Conservation (phyloP, 2,888 invertebrate species). For the Helicoverpa assulta region DNA sequence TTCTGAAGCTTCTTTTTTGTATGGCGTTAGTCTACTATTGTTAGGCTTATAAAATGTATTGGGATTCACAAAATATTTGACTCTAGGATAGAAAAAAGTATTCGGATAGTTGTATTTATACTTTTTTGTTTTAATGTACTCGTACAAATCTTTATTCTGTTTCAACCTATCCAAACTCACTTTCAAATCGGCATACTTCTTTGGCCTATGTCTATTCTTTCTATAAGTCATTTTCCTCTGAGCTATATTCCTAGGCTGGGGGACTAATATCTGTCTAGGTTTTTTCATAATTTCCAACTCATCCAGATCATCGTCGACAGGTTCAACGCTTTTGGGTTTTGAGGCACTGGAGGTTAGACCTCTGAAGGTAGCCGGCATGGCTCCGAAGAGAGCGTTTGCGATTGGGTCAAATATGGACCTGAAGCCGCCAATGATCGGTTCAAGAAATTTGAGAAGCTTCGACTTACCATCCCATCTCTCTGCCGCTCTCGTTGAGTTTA, state of each 20-base stretch:
- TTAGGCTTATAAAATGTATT: constrained; percentile 75
- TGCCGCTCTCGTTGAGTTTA: constrained; percentile 84
- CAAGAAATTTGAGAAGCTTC: constrained; percentile 84
- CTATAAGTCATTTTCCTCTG: constrained; percentile 82
- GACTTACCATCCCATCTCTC: constrained; percentile 90
- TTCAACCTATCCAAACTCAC: constrained; percentile 82
- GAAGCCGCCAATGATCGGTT: constrained; percentile 83
- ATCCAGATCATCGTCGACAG: constrained; percentile 67
- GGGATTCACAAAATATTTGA: constrained; percentile 84
- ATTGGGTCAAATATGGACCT: constrained; percentile 83
- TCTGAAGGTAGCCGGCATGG: constrained; percentile 84
- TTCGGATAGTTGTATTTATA: constrained; percentile 86
- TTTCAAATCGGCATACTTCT: constrained; percentile 83
- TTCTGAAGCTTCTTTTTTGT: constrained; percentile 69
- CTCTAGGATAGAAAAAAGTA: constrained; percentile 84
- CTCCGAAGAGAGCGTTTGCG: constrained; percentile 82
- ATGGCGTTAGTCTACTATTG: constrained; percentile 76
- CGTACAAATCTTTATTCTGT: constrained; percentile 84
- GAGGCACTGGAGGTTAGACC: constrained; percentile 83
- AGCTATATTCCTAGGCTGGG: constrained; percentile 85
- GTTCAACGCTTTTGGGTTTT: constrained; percentile 75
- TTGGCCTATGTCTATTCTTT: constrained; percentile 79
- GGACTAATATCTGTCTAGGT: constrained; percentile 81
- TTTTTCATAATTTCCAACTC: constrained; percentile 73
- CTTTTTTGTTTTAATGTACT: constrained; percentile 86